Conservation (phyloP, 2,113 vertebrate species). For the Amphiprion ocellaris region DNA sequence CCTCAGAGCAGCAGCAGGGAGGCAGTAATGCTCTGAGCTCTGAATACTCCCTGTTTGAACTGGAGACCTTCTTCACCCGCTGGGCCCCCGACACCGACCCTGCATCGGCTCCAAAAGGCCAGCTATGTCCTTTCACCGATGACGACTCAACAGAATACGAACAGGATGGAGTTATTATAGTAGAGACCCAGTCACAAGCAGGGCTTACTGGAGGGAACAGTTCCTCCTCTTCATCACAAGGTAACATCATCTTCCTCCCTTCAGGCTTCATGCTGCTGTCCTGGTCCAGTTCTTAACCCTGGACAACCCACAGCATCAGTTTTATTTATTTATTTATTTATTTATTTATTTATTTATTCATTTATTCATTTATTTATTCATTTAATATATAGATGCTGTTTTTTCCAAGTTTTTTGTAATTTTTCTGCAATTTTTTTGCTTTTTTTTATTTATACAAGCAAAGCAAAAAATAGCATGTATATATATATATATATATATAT, state of each 20-base stretch:
- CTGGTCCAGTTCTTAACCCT: too few relatives aligned
- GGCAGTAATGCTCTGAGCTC: constrained; percentile 10
- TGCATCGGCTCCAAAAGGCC: background rate
- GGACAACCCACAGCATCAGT: too few relatives aligned
- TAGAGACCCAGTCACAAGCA: constrained; percentile 43
- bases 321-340: too few relatives aligned
- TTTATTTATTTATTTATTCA: too few relatives aligned
- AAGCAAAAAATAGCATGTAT: too few relatives aligned
- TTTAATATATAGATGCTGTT: too few relatives aligned
- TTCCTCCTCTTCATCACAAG: constrained; percentile 35
- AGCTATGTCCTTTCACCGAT: constrained; percentile 56
- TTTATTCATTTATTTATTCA: too few relatives aligned
- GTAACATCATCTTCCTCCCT: constrained; percentile 21
- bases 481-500: too few relatives aligned
- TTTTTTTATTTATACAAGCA: too few relatives aligned
- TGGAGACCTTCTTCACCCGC: constrained; percentile 72
- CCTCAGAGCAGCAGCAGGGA: constrained; percentile 9
- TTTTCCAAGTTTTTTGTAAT: too few relatives aligned
- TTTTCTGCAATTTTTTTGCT: too few relatives aligned
- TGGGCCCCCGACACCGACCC: constrained; percentile 69
- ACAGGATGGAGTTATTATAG: constrained; percentile 61
- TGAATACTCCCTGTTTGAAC: constrained; percentile 73
- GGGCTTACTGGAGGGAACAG: constrained; percentile 16
- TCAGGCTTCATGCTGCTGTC: background rate
- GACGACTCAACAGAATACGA: constrained; percentile 51